Percentiles rank a stretch among this genome's conserved stretches.
phyloP scores from a whole-genome alignment of 2,113 vertebrate species.

The Typhlomys cinereus region DNA sequence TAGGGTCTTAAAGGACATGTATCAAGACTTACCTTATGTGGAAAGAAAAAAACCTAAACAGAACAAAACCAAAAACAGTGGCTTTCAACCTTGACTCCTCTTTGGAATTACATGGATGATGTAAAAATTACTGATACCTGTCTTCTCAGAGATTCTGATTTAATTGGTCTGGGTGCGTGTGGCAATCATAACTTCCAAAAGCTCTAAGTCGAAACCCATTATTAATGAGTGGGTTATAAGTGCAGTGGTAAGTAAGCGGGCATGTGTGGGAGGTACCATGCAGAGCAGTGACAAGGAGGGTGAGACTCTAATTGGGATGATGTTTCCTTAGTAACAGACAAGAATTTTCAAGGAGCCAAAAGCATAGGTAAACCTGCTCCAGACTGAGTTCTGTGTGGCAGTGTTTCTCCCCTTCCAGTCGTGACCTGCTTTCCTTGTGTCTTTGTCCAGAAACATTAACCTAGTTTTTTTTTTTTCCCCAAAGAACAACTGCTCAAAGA shows the following conservation, averaged over 20 bases:
- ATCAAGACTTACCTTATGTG: not conserved
- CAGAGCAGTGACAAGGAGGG: not conserved
- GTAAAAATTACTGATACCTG: conserved; percentile 25
- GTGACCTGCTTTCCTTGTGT: not conserved
- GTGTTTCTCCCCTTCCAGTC: not conserved
- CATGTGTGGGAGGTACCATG: conserved; percentile 52
- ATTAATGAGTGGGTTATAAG: conserved; percentile 56
- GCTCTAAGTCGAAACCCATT: conserved; percentile 44
- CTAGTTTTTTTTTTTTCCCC: not conserved
- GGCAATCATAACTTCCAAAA: conserved; percentile 54
- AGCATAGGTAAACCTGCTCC: conserved; percentile 37
- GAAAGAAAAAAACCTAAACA: not conserved
- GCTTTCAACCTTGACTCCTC: not conserved
- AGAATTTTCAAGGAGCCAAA: conserved; percentile 46
- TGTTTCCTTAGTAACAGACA: conserved; percentile 68
- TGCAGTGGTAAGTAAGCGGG: conserved; percentile 42
- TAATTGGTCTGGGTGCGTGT: conserved; percentile 13
- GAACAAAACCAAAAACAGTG: not conserved
- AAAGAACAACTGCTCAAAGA: not conserved
- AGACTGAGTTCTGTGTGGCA: not conserved
- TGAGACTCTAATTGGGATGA: conserved; percentile 49
- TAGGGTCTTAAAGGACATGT: not conserved
- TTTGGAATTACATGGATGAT: not conserved
- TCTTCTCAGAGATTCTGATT: conserved; percentile 33
- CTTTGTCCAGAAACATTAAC: not conserved